Evolutionary conservation across 2,888 invertebrate genomes (phyloP), one percentile per base, ranked within the genome.

Genomic region (Synanthedon andrenaeformis): DNA sequence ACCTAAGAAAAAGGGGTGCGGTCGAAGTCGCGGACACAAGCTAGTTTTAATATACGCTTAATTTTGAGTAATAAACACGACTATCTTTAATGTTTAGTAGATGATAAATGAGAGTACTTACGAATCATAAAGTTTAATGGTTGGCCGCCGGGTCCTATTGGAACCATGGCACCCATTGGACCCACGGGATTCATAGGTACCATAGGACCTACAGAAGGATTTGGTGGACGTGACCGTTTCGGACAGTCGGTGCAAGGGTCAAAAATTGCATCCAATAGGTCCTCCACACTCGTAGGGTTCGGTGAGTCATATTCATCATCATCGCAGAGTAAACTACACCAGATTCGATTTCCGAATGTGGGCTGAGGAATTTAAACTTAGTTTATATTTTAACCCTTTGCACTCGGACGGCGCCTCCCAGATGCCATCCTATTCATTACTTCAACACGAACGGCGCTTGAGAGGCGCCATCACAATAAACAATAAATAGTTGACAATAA

Each of bases 271-370:
- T 59, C 59, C 3, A 58, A 28, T 3, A 62, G 54, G 11, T 61
- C 61, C 41, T 65, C 62, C 28, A 58, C 58, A 6, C 63, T 60
- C 4, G 63, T 61, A 3, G 70, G 59, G 1, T 66, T 66, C 0
- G 66, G 58, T 1, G 70, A 61, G 41, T 58, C 55, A 0, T 59
- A 41, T 11, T 75, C 73, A 41, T 77, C 76, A 23, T 72, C 73
- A 17, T 64, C 70, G 54, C 82, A 86, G 1, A 79, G 56, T 1
- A 71, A 17, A 19, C 74, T 73, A 57, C 82, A 83, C 56, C 60
- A 67, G 3, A 74, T 51, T 6, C 59, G 14, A 3, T 56, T 52
- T 2, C 67, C 69, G 49, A 81, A 72, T 13, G 78, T 62, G 3
- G 83, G 83, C 83, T 83, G 64, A 2, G 67, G 60, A 53, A 48